Base-by-base conservation (phyloP, 2,797 vertebrate genomes). In the Alosa sapidissima region DNA sequence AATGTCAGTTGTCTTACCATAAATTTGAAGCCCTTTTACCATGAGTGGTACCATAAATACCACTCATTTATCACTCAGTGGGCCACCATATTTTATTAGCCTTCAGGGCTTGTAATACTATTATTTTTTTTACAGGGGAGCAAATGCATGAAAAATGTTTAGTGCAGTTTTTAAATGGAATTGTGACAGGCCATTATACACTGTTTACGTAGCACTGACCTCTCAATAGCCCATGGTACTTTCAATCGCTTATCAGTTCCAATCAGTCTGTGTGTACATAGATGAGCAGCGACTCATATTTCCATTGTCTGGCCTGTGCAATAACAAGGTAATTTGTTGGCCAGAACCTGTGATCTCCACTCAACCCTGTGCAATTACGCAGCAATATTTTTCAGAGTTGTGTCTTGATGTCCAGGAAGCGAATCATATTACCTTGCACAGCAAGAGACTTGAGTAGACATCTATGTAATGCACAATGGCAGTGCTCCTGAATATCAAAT, bases 301-400 rank as follows among this genome's bases (percentile, higher is more conserved):
- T 86, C 86, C 85, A 49, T 81, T 55, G 83, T 84, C 87, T 72
- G 82, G 88, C 85, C 89, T 47, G 84, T 87, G 83, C 68, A 85
- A 81, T 88, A 91, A 91, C 83, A 85, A 89, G 88, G 78, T 89
- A 86, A 90, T 91, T 90, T 90, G 88, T 88, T 84, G 75, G 33
- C 82, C 81, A 41, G 72, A 65, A 28, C 85, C 82, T 81, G 83
- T 82, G 85, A 85, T 87, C 78, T 82, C 84, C 82, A 84, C 86
- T 88, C 86, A 85, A 84, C 84, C 13, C 75, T 81, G 41, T 82
- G 41, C 83, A 82, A 85, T 86, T 84, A 89, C 87, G 86, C 85
- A 85, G 72, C 82, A 83, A 89, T 91, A 85, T 88, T 86, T 16
- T 28, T 16, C 33, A 1, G 88, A 89, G 88, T 86, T 85, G 55